Conservation (phyloP, 2,888 invertebrate genomes). For the Reticulitermes lucifugus region DNA sequence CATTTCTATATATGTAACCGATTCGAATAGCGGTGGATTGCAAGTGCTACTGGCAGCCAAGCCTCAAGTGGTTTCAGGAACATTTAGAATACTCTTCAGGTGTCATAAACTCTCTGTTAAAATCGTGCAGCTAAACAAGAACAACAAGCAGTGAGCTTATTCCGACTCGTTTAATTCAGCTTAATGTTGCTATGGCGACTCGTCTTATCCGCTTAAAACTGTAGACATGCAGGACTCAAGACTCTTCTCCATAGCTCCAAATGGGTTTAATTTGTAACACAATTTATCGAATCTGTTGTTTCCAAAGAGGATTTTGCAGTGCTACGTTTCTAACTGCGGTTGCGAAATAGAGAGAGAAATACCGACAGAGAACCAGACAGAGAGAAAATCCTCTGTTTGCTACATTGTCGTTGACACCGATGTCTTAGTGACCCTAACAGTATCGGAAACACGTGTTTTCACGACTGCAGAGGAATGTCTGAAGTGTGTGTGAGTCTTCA, state of each 20-base stretch:
- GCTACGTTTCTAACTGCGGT: neutral
- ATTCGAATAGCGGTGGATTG: too few species aligned
- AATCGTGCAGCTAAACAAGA: neutral
- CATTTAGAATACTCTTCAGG: too few species aligned
- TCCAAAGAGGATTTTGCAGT: neutral
- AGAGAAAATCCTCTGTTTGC: neutral
- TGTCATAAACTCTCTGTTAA: too few species aligned
- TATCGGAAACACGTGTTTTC: neutral
- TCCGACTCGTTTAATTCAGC: neutral
- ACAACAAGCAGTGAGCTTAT: neutral
- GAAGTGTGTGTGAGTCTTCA: too few species aligned
- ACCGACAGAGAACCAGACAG: too few species aligned
- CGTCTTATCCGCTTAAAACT: neutral
- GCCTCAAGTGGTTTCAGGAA: too few species aligned
- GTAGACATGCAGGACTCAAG: slow-evolving; percentile 1
- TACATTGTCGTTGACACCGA: neutral
- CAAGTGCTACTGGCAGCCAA: too few species aligned
- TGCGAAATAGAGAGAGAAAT: neutral
- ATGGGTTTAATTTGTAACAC: neutral
- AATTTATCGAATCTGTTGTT: neutral
- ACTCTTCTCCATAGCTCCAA: neutral
- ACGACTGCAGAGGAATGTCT: too few species aligned
- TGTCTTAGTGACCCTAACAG: neutral
- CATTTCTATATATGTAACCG: too few species aligned
- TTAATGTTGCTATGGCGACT: neutral